These are phyloP conservation scores for Onychomys arenicola DNA, from an alignment of 2,797 vertebrate genomes.

Conservation along the genomic window DNA sequence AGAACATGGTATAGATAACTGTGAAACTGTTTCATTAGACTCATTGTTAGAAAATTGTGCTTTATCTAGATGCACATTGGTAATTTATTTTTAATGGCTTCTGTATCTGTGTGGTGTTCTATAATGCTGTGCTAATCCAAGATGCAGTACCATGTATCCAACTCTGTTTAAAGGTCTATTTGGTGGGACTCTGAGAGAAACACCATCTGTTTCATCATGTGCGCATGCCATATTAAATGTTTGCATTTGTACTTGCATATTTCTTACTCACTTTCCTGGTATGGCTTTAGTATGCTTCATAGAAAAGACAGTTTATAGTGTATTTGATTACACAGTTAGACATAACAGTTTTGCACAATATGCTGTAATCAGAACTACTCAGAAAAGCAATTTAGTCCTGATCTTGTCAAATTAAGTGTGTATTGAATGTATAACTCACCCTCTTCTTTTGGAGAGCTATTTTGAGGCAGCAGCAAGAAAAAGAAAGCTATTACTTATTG, in stretches of 20 bases:
- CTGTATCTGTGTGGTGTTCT: conserved; percentile 8
- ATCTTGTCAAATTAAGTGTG: conserved; percentile 80
- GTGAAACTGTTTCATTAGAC: conserved; percentile 50
- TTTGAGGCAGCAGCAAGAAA: conserved; percentile 58
- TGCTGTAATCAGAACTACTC: conserved; percentile 83
- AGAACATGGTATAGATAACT: conserved; percentile 50
- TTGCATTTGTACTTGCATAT: conserved; percentile 77
- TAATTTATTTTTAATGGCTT: conserved; percentile 64
- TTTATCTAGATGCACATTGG: conserved; percentile 72
- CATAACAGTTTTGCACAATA: conserved; percentile 81
- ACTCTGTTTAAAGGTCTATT: conserved; percentile 74
- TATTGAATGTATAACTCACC: conserved; percentile 81
- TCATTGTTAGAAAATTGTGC: conserved; percentile 75
- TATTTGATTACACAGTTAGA: conserved; percentile 84
- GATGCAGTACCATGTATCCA: conserved; percentile 37
- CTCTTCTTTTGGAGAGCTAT: conserved; percentile 75
- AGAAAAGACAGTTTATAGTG: conserved; percentile 76
- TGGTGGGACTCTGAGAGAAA: conserved; percentile 76
- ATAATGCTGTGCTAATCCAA: conserved; percentile 57
- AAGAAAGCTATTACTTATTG: conserved; percentile 73
- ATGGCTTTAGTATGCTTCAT: conserved; percentile 74
- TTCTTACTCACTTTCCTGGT: conserved; percentile 73
- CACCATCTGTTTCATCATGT: conserved; percentile 38
- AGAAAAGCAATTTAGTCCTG: conserved; percentile 83
- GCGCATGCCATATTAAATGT: conserved; percentile 67